Base-by-base conservation (phyloP, 2,113 vertebrate species). In the Pseudopodoces humilis region DNA sequence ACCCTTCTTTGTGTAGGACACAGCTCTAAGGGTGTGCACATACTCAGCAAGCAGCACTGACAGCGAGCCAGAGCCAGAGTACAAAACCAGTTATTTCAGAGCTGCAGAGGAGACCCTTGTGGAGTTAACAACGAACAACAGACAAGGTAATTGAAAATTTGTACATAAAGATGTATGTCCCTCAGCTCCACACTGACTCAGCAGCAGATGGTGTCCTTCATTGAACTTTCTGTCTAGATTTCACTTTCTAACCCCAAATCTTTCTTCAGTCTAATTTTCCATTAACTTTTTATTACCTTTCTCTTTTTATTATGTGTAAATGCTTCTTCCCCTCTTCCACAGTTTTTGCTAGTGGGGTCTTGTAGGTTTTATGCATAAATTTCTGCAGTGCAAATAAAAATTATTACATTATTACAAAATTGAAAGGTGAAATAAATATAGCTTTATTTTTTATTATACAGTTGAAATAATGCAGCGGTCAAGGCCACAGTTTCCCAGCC, bases 1-100 rank as follows among this genome's bases (percentile, higher is more conserved):
- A 2, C 85, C 30, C 23, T 95, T 92, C 44, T 88, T 91, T 72
- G 65, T 87, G 65, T 93, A 98, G 97, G 96, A 97, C 94, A 94
- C 94, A 83, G 88, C 94, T 67, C 92, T 97, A 30, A 96, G 95
- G 93, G 94, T 94, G 28, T 97, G 97, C 78, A 89, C 92, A 3
- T 98, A 97, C 35, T 97, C 97, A 90, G 95, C 96, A 0, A 97
- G 97, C 83, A 96, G 96, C 96, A 97, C 95, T 74, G 97, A 96
- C 68, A 86, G 96, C 59, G 96, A 98, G 86, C 95, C 41, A 44
- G 97, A 98, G 92, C 75, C 41, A 47, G 97, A 97, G 70, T 94
- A 82, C 63, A 95, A 92, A 95, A 56, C 90, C 92, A 88, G 77
- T 69, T 94, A 92, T 90, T 96, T 97, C 76, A 94, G 84, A 93